Conservation (phyloP, 1,140 invertebrate species). For the Drosophila ironensis region DNA sequence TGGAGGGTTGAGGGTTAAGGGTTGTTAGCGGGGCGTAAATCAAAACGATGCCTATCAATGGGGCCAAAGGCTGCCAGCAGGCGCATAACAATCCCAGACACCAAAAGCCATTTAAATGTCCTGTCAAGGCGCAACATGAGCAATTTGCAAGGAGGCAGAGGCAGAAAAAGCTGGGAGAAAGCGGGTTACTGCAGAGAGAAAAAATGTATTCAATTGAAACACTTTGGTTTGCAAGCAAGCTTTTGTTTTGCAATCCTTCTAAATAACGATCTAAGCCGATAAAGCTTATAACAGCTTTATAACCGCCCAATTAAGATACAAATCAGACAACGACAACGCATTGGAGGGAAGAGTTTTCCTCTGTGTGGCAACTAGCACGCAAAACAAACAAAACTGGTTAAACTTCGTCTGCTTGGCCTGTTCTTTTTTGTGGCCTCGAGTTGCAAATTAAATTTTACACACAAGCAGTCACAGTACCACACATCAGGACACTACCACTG, state of each 20-base stretch:
- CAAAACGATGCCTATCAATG: conserved; percentile 28
- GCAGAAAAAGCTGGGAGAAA: not conserved
- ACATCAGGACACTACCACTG: conserved; percentile 5
- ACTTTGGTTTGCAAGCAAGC: too few relatives aligned
- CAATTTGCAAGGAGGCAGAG: not conserved
- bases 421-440: conserved; percentile 42
- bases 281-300: too few relatives aligned
- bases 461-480: conserved; percentile 2
- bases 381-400: conserved; percentile 55
- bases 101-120: conserved; percentile 43
- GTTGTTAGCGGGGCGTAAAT: conserved; percentile 26
- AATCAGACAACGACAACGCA: not conserved
- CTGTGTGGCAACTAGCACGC: conserved; percentile 18
- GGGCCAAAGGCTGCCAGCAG: conserved; percentile 3
- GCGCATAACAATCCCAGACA: conserved; percentile 16
- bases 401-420: conserved; percentile 40
- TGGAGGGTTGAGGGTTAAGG: not conserved
- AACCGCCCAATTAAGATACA: not conserved
- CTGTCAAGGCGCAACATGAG: conserved; percentile 36
- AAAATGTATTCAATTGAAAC: too few relatives aligned
- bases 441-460: conserved; percentile 49
- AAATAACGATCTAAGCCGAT: not conserved
- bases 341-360: conserved; percentile 10
- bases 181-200: not conserved
- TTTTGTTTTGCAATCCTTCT: not conserved